Evolutionary conservation across 2,797 vertebrate species (phyloP).

Genomic region (Hyperoplus lanceolatus): DNA sequence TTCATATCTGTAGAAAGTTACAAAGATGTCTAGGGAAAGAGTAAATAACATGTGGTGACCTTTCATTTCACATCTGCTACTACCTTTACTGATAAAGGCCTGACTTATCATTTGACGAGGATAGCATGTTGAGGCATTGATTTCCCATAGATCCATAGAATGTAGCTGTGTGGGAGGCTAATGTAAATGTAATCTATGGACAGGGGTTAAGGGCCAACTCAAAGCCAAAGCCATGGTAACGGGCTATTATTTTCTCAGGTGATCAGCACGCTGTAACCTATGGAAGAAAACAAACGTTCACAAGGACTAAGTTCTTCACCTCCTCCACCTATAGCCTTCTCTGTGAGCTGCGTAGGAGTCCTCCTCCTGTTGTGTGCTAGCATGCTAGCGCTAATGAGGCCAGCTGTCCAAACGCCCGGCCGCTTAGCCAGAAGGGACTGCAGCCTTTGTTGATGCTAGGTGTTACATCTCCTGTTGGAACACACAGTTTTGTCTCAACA

Average conservation of each 20-base stretch:
- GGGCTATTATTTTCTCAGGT: conserved; percentile 67
- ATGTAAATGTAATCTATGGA: conserved; percentile 16
- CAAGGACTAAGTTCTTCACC: conserved; percentile 48
- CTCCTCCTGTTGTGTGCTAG: conserved; percentile 78
- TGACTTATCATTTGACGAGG: not conserved
- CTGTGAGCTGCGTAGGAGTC: conserved; percentile 69
- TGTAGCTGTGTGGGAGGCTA: conserved; percentile 1
- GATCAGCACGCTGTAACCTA: conserved; percentile 37
- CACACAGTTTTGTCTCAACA: conserved; percentile 72
- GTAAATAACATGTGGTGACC: conserved; percentile 3
- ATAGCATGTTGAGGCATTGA: not conserved
- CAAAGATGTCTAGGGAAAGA: conserved; percentile 11
- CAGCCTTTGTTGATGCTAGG: conserved; percentile 76
- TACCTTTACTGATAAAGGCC: conserved; percentile 14
- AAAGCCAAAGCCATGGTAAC: conserved; percentile 18
- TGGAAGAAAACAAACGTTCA: conserved; percentile 50
- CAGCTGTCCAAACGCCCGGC: conserved; percentile 82
- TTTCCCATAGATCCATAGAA: conserved; percentile 7
- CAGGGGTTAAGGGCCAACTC: not conserved
- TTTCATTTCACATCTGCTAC: conserved; percentile 15
- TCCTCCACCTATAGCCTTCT: conserved; percentile 58
- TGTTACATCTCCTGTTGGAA: conserved; percentile 76
- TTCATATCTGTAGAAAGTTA: not conserved
- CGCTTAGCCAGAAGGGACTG: conserved; percentile 71
- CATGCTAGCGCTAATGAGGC: conserved; percentile 78